Evolutionary conservation across 2,888 invertebrate genomes (phyloP), one percentile per base, ranked within the genome.

Genomic region (Ophion slaviceki): DNA sequence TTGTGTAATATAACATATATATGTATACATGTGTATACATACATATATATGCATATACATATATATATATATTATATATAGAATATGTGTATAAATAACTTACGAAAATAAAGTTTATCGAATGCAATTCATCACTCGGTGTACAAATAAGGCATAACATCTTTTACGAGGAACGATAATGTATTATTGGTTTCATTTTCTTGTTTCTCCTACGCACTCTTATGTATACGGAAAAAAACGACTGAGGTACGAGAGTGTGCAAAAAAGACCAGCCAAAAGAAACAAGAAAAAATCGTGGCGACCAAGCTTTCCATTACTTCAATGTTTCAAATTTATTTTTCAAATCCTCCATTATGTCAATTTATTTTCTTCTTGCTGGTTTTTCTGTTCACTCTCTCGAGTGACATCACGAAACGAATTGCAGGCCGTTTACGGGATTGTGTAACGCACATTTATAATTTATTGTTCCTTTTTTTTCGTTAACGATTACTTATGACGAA

Each of bases 61-160:
- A 64, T 64, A 59, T 66, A 57, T 68, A 67, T 47, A 28, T 64
- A 64, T 64, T 74, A 66, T 62, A 75, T 76, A 61, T 53, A 47
- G 32, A 45, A 71, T 79, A 68, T 79, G 53, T 79, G 20, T 79
- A 74, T 75, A 84, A 68, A 81, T 85, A 68, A 85, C 45, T 74
- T 85, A 81, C 64, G 85, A 85, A 85, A 85, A 85, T 85, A 85
- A 85, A 85, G 85, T 85, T 82, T 82, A 85, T 85, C 85, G 82
- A 85, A 85, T 80, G 79, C 80, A 82, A 82, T 82, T 85, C 79
- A 82, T 85, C 85, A 82, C 79, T 79, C 82, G 80, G 82, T 82
- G 85, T 82, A 79, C 62, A 85, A 82, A 82, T 71, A 85, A 82
- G 71, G 82, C 72, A 76, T 57, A 85, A 82, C 76, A 82, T 40